Evolutionary conservation across 64 coral and sea anemone genomes (phyloP).

Genomic region (Porites australiensis): DNA sequence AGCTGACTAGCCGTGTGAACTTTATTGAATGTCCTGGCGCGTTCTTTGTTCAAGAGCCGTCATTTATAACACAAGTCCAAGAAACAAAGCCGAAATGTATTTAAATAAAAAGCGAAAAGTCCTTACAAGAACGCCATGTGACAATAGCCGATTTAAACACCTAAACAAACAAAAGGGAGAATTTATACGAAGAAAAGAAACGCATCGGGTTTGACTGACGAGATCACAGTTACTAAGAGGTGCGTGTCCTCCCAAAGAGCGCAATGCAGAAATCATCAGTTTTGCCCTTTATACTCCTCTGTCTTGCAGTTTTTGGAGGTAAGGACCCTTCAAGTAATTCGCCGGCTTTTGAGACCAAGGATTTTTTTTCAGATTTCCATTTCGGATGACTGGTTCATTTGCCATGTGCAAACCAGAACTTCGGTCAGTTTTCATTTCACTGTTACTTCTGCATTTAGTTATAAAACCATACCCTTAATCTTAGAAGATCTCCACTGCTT

Average conservation of each 20-base stretch:
- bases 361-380: background rate
- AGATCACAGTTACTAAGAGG: background rate
- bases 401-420: too few species aligned
- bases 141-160: background rate
- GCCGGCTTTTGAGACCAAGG: background rate
- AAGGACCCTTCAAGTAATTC: background rate
- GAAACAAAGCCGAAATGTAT: background rate
- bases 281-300: background rate
- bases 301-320: conserved; percentile 2
- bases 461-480: too few species aligned
- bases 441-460: too few species aligned
- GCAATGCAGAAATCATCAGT: background rate
- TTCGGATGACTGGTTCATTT: too few species aligned
- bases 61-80: too few species aligned
- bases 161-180: background rate
- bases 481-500: too few species aligned
- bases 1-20: too few species aligned
- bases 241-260: background rate
- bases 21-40: too few species aligned
- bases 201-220: background rate
- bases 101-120: background rate
- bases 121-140: background rate
- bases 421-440: too few species aligned
- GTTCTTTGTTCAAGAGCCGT: too few species aligned
- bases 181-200: background rate